Conservation (phyloP, 2,797 vertebrate species). For the Ateles fusciceps region DNA sequence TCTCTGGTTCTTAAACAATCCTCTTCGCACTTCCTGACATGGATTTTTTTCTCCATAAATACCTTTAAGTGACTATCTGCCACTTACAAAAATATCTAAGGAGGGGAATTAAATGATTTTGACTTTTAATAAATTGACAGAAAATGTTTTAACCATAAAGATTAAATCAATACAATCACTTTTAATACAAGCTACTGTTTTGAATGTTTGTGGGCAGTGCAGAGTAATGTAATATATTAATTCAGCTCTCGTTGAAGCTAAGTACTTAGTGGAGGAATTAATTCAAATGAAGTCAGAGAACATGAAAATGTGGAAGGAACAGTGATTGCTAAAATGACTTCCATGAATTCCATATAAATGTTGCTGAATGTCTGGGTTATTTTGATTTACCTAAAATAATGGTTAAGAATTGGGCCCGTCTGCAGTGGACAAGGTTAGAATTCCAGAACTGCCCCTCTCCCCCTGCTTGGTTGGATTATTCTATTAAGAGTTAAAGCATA, state of each 20-base stretch:
- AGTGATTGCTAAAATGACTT: neutral
- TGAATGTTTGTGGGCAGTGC: neutral
- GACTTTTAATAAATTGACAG: neutral
- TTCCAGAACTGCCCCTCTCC: neutral
- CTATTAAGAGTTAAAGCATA: neutral
- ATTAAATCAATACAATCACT: neutral
- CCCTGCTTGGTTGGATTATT: neutral
- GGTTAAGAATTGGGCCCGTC: neutral
- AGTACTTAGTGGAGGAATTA: neutral
- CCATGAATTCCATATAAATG: neutral
- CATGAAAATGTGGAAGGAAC: neutral
- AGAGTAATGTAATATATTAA: neutral
- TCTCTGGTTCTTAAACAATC: neutral
- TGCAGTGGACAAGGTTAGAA: neutral
- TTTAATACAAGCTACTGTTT: neutral
- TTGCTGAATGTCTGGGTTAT: neutral
- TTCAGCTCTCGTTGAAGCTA: neutral
- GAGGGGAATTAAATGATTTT: neutral
- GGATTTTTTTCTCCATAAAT: neutral
- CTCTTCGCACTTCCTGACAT: neutral
- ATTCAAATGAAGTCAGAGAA: slow-evolving; percentile 15
- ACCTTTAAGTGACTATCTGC: neutral
- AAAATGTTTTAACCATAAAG: slow-evolving; percentile 37
- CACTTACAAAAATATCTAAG: neutral
- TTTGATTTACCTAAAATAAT: neutral